Conservation (phyloP, 2,113 vertebrate genomes). For the Nesospiza acunhae region DNA sequence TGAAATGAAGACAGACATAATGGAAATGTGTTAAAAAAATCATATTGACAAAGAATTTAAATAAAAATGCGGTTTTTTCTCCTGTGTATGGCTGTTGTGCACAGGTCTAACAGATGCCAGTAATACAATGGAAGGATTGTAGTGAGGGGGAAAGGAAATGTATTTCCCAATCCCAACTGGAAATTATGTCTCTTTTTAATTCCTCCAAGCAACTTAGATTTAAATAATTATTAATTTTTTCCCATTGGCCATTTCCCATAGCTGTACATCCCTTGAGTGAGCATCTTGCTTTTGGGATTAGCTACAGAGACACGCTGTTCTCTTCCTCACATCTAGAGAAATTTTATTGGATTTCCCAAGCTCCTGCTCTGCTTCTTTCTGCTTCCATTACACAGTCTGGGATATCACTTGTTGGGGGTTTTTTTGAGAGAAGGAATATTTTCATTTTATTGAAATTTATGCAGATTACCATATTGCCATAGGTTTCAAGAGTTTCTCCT, state of each 20-base stretch:
- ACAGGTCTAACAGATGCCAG: conserved; percentile 29
- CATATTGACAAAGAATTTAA: conserved; percentile 31
- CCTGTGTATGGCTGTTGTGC: conserved; percentile 3
- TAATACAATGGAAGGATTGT: conserved; percentile 53
- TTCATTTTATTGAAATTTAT: background rate
- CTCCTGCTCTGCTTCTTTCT: background rate
- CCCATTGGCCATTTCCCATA: background rate
- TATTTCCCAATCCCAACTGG: conserved; percentile 56
- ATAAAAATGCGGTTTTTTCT: background rate
- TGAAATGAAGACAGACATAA: conserved; percentile 54
- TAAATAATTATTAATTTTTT: background rate
- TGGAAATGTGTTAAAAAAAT: conserved; percentile 37
- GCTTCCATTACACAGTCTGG: background rate
- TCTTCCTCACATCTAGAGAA: background rate
- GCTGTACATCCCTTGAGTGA: background rate
- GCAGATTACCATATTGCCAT: background rate
- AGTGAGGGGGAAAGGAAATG: conserved; percentile 41
- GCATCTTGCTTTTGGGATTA: background rate
- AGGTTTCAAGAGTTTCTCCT: background rate
- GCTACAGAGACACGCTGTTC: background rate
- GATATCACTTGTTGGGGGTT: background rate
- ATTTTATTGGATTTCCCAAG: background rate
- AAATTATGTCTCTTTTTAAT: conserved; percentile 55
- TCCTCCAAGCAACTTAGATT: conserved; percentile 38
- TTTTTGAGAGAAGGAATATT: background rate